Percentiles rank a stretch among this genome's conserved stretches.
These are phyloP conservation scores for Pseudopodoces humilis DNA, from an alignment of 2,113 vertebrate species.

Conservation along the genomic window DNA sequence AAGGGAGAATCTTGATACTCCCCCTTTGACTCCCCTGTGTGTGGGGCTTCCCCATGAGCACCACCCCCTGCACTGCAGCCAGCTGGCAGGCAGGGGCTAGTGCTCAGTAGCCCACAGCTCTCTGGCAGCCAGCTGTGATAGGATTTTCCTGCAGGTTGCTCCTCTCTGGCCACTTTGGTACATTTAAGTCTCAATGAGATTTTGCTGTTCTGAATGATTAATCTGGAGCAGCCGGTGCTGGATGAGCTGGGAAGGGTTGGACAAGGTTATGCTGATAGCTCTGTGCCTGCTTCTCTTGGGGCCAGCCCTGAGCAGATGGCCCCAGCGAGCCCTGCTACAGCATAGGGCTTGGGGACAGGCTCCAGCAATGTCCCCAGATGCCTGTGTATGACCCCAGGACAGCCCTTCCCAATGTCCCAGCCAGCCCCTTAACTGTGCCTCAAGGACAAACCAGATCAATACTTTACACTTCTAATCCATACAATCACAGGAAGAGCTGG, in stretches of 20 bases:
- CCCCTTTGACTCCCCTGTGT: neutral
- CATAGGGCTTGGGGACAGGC: neutral
- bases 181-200: neutral
- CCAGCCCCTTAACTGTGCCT: neutral
- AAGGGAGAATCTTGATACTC: neutral
- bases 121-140: neutral
- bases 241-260: neutral
- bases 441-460: neutral
- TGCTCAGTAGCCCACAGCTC: neutral
- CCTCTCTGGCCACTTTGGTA: neutral
- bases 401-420: neutral
- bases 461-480: neutral
- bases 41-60: neutral
- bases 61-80: fast-evolving
- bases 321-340: neutral
- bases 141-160: neutral
- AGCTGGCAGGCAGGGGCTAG: neutral
- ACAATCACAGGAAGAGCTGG: neutral
- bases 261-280: fast-evolving
- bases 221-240: neutral
- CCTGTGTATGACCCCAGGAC: neutral
- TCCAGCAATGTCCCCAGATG: neutral
- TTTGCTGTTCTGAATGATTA: neutral
- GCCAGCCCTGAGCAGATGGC: neutral
- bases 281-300: neutral